phyloP scores from a whole-genome alignment of 53 echinoderm and acorn worm genomes.

The Paracentrotus lividus region DNA sequence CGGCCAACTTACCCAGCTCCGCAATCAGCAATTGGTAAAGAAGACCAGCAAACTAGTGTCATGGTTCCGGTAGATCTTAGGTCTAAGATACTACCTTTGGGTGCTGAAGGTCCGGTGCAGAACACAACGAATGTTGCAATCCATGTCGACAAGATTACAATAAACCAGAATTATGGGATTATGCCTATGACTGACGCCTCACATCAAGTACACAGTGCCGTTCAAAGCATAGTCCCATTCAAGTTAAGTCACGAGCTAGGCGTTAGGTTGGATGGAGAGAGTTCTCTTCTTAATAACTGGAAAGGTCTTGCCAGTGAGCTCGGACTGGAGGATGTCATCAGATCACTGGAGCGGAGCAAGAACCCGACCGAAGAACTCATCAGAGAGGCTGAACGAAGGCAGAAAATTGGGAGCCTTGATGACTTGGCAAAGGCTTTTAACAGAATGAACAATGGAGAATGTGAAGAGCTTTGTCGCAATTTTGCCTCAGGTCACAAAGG shows the following conservation, averaged over 20 bases:
- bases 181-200: neutral
- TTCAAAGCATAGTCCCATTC: neutral
- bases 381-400: neutral
- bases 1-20: too few species aligned
- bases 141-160: neutral
- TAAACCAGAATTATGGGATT: neutral
- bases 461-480: neutral
- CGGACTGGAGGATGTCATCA: neutral
- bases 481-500: neutral
- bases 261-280: neutral
- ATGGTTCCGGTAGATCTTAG: neutral
- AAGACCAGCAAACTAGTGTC: neutral
- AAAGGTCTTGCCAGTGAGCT: neutral
- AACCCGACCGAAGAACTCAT: neutral
- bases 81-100: neutral
- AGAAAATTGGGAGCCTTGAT: neutral
- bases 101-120: neutral
- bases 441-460: neutral
- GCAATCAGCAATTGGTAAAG: neutral
- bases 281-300: neutral
- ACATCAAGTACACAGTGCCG: neutral
- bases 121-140: neutral
- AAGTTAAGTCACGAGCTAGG: neutral
- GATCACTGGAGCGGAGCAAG: neutral
- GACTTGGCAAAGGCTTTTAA: neutral